Evolutionary conservation across 2,797 vertebrate genomes (phyloP).

Genomic region (Sebastes goodei): DNA sequence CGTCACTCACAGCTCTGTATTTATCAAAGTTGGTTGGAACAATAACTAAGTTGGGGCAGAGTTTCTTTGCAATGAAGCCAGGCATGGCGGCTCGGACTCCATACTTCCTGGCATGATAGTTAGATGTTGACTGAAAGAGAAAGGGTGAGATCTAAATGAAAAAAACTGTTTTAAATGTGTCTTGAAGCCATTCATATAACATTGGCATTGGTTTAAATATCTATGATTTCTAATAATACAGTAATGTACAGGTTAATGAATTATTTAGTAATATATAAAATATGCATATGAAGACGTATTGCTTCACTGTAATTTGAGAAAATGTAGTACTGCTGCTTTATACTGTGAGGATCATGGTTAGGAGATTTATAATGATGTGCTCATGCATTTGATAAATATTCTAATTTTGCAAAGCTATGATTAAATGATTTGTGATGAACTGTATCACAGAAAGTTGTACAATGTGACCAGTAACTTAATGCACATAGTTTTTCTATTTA

Average conservation of each 20-base stretch:
- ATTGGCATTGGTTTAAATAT: background rate
- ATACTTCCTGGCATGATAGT: slow-evolving; percentile 96
- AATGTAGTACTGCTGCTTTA: background rate
- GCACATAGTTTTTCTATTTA: background rate
- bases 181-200: background rate
- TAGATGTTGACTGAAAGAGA: slow-evolving; percentile 91
- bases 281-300: background rate
- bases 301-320: background rate
- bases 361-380: background rate
- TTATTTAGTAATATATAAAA: background rate
- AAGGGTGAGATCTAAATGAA: background rate
- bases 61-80: slow-evolving; percentile 97
- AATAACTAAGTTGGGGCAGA: slow-evolving; percentile 92
- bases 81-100: slow-evolving; percentile 98
- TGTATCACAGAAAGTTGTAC: background rate
- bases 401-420: background rate
- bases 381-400: no score
- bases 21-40: slow-evolving; percentile 93
- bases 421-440: background rate
- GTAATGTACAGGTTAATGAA: background rate
- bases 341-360: background rate
- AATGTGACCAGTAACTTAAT: background rate
- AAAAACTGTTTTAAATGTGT: background rate
- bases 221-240: background rate
- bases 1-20: slow-evolving; percentile 90